Conservation (phyloP, 2,113 vertebrate genomes). For the Salminus brasiliensis region DNA sequence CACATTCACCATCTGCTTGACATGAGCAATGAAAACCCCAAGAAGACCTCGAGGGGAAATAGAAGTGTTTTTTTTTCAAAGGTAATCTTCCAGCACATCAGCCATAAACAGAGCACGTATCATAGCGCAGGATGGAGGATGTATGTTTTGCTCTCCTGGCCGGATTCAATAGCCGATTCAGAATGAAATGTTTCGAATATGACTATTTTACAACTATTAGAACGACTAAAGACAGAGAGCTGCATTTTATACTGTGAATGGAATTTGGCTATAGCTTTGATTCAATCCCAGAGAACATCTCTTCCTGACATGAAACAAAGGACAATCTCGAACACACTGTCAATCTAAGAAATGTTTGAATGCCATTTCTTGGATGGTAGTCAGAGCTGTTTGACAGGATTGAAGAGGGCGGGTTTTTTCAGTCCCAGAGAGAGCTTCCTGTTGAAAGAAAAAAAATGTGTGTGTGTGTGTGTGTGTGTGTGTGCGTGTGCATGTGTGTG, state of each 20-base stretch:
- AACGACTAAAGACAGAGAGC: not conserved
- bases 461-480: slow-evolving; percentile 13
- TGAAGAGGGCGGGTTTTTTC: slow-evolving; percentile 37
- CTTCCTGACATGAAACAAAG: not conserved
- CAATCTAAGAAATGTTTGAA: slow-evolving; percentile 9
- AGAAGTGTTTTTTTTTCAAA: slow-evolving; percentile 9
- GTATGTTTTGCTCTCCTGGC: not conserved
- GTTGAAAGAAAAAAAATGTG: slow-evolving; percentile 32
- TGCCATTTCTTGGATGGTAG: not conserved
- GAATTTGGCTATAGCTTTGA: not conserved
- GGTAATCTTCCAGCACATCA: not conserved
- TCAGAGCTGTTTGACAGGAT: slow-evolving; percentile 14
- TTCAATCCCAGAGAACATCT: not conserved
- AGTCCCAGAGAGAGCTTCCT: slow-evolving; percentile 37
- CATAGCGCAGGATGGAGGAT: not conserved
- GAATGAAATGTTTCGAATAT: slow-evolving; percentile 10
- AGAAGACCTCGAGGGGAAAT: not conserved
- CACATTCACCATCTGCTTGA: not conserved
- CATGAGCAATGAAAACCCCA: not conserved
- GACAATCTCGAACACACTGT: not conserved
- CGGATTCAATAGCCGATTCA: not conserved
- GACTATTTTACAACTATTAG: not conserved
- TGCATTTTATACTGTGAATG: not conserved
- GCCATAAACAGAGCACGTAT: slow-evolving; percentile 4
- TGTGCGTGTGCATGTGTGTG: slow-evolving; percentile 27